Base-by-base conservation (phyloP, 2,888 invertebrate genomes). In the Spodoptera exigua region DNA sequence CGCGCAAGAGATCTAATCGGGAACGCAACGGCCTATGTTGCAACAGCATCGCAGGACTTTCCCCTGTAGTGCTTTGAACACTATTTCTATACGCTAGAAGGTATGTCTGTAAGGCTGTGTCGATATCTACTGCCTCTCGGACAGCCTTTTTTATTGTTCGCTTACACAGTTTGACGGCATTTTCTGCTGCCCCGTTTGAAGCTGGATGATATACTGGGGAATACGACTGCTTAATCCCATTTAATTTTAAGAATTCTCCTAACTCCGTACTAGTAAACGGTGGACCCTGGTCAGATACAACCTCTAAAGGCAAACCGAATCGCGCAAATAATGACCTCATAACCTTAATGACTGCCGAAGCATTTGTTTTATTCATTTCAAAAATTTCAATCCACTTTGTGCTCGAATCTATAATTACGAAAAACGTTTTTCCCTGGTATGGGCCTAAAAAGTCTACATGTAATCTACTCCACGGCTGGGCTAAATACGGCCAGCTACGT, bases 141-240 rank as follows among this genome's bases (percentile, higher is more conserved):
- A n/a, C 3, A 1, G 54, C 39, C 13, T 55, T 55, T 34, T 40
- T 55, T 34, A 55, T 46, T 4, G 46, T 34, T 1, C 54, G 34
- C 18, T 55, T 55, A 17, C 54, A 55, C 1, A 55, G n/a, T 13
- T 55, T 55, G 0, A 57, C 56, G 3, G 61, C 48, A 7, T 52
- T 46, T 35, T 62, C 61, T 18, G 61, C 56, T 9, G 62, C 58
- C 51, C n/a, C n/a, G n/a, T n/a, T n/a, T n/a, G n/a, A n/a, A n/a
- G n/a, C n/a, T n/a, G n/a, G n/a, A n/a, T n/a, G 45, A 14, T 57
- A 57, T 11, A 32, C 32, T 1, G 57, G 27, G 2, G 44, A 32
- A 7, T 13, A 45, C 2, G 3, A 14, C 4, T 45, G 44, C 7
- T 16, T 5, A 1, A 45, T 45, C 13, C 44, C 32, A 12, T 45